Percentiles rank a stretch among this genome's conserved stretches.
phyloP scores from a whole-genome alignment of 2,113 vertebrate species.

The Rhipidura dahli region DNA sequence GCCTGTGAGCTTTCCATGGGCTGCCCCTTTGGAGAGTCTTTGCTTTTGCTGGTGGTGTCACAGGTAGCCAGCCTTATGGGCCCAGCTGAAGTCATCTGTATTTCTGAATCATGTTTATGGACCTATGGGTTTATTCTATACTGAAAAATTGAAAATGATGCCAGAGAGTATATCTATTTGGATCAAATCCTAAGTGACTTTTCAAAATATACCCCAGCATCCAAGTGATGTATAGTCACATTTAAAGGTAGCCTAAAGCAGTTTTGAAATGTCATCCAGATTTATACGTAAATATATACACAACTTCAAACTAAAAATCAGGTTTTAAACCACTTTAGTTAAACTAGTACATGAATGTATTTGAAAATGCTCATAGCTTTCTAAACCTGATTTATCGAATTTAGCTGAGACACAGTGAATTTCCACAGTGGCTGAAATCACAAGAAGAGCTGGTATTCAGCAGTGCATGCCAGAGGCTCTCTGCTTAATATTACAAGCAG shows the following conservation, averaged over 20 bases:
- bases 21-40: not conserved
- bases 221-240: not conserved
- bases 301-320: not conserved
- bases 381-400: not conserved
- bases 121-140: not conserved
- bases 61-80: not conserved
- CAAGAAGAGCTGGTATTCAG: not conserved
- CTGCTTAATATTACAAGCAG: not conserved
- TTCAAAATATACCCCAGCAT: not conserved
- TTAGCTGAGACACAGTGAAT: not conserved
- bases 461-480: not conserved
- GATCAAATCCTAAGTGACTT: not conserved
- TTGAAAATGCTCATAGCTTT: not conserved
- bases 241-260: not conserved
- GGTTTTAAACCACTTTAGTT: not conserved
- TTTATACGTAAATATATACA: not conserved
- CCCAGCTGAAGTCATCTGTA: not conserved
- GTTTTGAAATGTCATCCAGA: not conserved
- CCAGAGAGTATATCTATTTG: not conserved
- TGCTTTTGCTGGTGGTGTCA: not conserved
- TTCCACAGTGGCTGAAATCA: not conserved
- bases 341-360: not conserved
- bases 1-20: not conserved
- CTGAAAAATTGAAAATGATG: not conserved
- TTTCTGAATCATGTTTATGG: not conserved